Base-by-base conservation (phyloP, 2,113 vertebrate genomes). In the Riparia riparia region DNA sequence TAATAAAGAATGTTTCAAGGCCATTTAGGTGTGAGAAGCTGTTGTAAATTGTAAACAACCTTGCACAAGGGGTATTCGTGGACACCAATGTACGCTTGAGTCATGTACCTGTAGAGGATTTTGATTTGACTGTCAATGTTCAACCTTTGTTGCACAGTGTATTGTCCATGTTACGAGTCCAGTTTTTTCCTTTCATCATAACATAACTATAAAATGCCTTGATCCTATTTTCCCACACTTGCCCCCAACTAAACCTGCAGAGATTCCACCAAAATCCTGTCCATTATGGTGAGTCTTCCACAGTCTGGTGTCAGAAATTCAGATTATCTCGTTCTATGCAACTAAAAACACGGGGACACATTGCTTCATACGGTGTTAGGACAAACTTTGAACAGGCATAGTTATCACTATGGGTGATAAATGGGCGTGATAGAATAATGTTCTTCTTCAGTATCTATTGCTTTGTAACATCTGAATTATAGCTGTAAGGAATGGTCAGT, bases 1-100 rank as follows among this genome's bases (percentile, higher is more conserved):
- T 82, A 89, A 90, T 91, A 78, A 82, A 89, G 20, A 58, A 29
- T 66, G 21, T 81, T 95, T 93, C 51, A 63, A 87, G 82, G 66
- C 34, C 80, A 74, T 84, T 93, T 34, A 87, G 74, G 42, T 91
- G 91, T 77, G 81, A 85, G 82, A 90, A 88, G 44, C 47, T 78
- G 39, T 83, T 86, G 58, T 73, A 89, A 85, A 86, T 32, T 64
- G 31, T 86, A 64, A 94, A 84, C 2, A 4, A 51, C 21, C 15
- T 70, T 88, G 49, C 0, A 2, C 60, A 94, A 86, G 31, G 37
- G 17, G 10, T 69, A 44, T 31, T 83, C 72, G 14, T 0, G 2
- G 82, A 71, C 51, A 89, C 19, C 20, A 47, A 0, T 57, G 54
- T 63, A 61, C 17, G 20, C 26, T 66, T 72, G 63, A 81, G 21